A percentile compares a stretch with the other conserved stretches of the same genome.
Evolutionary conservation across 2,888 invertebrate species (phyloP).

Genomic region (Parochlus steinenii): DNA sequence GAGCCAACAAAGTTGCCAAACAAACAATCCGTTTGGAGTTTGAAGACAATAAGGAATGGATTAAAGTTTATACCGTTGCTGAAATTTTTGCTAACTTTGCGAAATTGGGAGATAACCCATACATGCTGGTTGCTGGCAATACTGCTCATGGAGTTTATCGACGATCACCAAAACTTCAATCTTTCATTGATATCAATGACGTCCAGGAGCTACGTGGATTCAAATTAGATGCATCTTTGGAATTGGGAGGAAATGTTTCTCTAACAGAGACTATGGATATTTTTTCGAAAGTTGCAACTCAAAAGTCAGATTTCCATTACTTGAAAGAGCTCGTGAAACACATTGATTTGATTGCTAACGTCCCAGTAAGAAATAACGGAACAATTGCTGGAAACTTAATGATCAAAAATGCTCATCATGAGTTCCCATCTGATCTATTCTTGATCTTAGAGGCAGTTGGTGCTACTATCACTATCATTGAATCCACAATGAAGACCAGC

Average conservation of each 20-base stretch:
- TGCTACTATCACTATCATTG: constrained; percentile 26
- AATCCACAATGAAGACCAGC: too few relatives aligned
- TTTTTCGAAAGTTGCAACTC: constrained; percentile 22
- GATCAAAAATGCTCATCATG: constrained; percentile 40
- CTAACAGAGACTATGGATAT: constrained; percentile 31
- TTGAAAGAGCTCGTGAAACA: constrained; percentile 43
- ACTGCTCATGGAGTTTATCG: constrained; percentile 51
- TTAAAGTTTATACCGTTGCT: constrained; percentile 32
- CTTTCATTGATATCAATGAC: constrained; percentile 45
- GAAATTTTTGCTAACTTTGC: constrained; percentile 35
- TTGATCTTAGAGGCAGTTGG: constrained; percentile 28
- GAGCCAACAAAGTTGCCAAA: constrained; percentile 14
- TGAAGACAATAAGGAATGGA: constrained; percentile 33
- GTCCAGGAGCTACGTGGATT: constrained; percentile 38
- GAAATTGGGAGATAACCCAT: constrained; percentile 30
- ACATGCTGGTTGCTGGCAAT: constrained; percentile 55
- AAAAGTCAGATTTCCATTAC: constrained; percentile 36
- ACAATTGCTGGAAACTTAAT: constrained; percentile 47
- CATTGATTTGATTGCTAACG: constrained; percentile 52
- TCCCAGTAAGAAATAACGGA: constrained; percentile 51
- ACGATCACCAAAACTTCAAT: constrained; percentile 22
- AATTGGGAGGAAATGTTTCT: constrained; percentile 42
- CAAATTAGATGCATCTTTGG: constrained; percentile 31
- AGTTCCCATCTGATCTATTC: constrained; percentile 47
- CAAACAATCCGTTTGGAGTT: constrained; percentile 22